A percentile compares a stretch with the other conserved stretches of the same genome.
Conservation (phyloP, 2,888 invertebrate species). For the Melitaea athalia region DNA sequence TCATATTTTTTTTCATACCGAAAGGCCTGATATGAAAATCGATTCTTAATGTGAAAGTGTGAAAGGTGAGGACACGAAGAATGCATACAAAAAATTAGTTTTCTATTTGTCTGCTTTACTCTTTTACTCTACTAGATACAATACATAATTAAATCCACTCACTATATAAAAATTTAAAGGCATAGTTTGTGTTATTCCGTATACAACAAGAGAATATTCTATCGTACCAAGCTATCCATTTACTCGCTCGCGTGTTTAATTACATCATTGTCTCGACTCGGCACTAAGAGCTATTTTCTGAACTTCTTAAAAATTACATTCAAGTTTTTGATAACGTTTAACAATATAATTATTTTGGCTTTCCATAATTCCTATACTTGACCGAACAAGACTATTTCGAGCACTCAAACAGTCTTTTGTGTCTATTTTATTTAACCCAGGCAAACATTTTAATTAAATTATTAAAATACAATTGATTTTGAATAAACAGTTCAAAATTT, state of each 20-base stretch:
- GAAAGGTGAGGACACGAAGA: too few species aligned
- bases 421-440: background rate
- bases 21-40: too few species aligned
- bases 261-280: background rate
- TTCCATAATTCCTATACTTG: background rate
- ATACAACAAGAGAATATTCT: background rate
- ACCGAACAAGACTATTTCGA: slow-evolving; percentile 14
- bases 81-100: too few species aligned
- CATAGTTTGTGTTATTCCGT: too few species aligned
- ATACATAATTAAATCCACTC: too few species aligned
- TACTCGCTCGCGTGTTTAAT: background rate
- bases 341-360: background rate
- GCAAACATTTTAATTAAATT: too few species aligned
- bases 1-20: too few species aligned
- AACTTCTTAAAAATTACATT: background rate
- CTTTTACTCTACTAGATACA: too few species aligned
- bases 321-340: too few species aligned
- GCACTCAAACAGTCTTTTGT: slow-evolving; percentile 16
- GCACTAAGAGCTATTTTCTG: background rate
- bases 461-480: background rate
- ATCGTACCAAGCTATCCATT: background rate
- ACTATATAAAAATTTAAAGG: too few species aligned
- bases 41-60: too few species aligned
- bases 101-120: too few species aligned
- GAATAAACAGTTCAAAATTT: slow-evolving; percentile 19